Conservation (phyloP, 92 coral and sea anemone genomes). For the Blastomussa wellsi region DNA sequence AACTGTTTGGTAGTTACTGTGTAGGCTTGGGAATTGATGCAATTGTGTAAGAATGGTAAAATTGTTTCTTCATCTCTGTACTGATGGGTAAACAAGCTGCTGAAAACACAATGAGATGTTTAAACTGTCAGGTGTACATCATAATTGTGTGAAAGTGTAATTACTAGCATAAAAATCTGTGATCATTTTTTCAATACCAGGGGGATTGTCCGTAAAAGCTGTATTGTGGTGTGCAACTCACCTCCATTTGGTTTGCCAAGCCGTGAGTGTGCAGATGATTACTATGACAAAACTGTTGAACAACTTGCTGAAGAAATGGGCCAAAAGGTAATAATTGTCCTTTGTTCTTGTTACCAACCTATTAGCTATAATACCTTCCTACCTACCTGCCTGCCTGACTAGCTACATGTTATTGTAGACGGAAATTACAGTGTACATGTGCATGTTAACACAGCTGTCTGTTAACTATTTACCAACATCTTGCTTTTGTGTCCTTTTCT, state of each 20-base stretch:
- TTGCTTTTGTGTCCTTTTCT: neutral
- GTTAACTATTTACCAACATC: neutral
- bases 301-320: conserved; percentile 84
- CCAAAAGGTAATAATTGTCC: conserved; percentile 58
- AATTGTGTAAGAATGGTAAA: too few species aligned
- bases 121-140: neutral
- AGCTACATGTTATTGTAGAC: too few species aligned
- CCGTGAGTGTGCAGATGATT: conserved; percentile 67
- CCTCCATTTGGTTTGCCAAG: conserved; percentile 85
- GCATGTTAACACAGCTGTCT: neutral
- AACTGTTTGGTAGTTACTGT: too few species aligned
- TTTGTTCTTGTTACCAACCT: too few species aligned
- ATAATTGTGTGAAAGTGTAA: neutral
- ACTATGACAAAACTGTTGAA: conserved; percentile 74
- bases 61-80: too few species aligned
- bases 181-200: neutral
- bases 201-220: conserved; percentile 63
- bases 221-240: conserved; percentile 83
- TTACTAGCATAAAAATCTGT: too few species aligned
- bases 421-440: neutral
- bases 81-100: too few species aligned
- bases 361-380: neutral
- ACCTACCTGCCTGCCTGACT: neutral
- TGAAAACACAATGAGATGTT: too few species aligned
- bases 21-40: too few species aligned